These are phyloP conservation scores for Alethe castanea DNA, from an alignment of 2,113 vertebrate species.

Conservation along the genomic window DNA sequence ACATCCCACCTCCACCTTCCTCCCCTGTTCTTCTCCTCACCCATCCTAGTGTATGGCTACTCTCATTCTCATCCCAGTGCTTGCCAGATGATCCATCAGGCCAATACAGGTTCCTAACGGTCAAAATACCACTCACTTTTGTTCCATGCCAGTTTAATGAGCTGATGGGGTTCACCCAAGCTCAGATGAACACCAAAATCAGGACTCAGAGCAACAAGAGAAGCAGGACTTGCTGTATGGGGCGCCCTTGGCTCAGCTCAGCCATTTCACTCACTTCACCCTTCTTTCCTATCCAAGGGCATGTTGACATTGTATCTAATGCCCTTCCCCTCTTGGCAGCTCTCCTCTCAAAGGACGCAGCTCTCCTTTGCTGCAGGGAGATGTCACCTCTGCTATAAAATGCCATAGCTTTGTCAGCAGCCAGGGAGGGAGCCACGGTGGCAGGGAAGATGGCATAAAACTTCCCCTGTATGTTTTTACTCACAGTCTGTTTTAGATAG, in stretches of 20 bases:
- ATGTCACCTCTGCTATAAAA: background rate
- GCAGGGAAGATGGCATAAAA: background rate
- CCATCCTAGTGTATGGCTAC: background rate
- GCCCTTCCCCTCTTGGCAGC: background rate
- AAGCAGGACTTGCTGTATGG: background rate
- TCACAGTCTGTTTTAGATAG: slow-evolving; percentile 12
- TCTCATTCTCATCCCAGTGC: background rate
- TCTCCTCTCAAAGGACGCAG: background rate
- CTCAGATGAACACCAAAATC: background rate
- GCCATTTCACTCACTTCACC: background rate
- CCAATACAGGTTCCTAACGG: background rate
- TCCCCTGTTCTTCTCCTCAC: background rate
- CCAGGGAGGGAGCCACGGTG: background rate
- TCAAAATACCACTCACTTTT: background rate
- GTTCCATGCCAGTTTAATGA: background rate
- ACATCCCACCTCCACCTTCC: background rate
- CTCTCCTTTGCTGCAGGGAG: background rate
- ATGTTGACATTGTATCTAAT: background rate
- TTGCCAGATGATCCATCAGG: background rate
- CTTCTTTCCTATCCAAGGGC: background rate
- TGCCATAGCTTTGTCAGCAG: background rate
- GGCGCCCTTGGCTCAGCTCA: background rate
- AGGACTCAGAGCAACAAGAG: background rate
- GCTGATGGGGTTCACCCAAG: background rate
- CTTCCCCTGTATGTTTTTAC: background rate